Base-by-base conservation (phyloP, 2,888 invertebrate species). In the Cantharis rustica region DNA sequence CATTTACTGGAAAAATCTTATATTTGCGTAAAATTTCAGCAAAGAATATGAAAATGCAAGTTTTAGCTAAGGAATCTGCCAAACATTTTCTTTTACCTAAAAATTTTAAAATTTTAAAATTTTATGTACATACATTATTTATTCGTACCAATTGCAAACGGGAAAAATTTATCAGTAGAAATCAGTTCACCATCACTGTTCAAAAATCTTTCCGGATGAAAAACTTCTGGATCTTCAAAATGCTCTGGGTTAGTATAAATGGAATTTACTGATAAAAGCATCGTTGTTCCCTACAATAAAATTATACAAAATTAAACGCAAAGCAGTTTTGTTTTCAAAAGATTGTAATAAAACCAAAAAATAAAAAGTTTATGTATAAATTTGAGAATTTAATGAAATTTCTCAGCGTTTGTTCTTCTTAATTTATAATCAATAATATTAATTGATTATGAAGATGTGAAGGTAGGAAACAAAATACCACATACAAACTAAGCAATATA, bases 151-250 rank as follows among this genome's bases (percentile, higher is more conserved):
- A 88, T 83, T 73, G 88, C 88, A 81, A 89, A 89, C 17, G 87
- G 84, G 70, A 87, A 81, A 10, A 88, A 75, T 73, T 85, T 81
- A 16, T 88, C 88, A 31, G 83, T 81, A 16, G 79, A 72, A 2
- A 84, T 73, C n/a, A 88, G 71, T 72, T 84, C 83, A 61, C 87
- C 87, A 27, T 86, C 78, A 0, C 82, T 79, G 80, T 89, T 86
- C 7, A 94, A 83, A 83, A 93, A 93, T 79, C 94, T 88, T 83
- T 93, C 92, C 0, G 94, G 94, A 2, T 90, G 88, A 83, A 93
- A 94, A 3, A 82, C 86, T 17, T 91, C 86, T 0, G 93, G 93
- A 81, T 93, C 91, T 0, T 87, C 87, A 91, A 92, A 93, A 76
- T 90, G 87, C 0, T 88, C 82, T 23, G 89, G 86, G 82, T 93